These are phyloP conservation scores for Mya arenaria DNA, from an alignment of 1,140 invertebrate genomes.

Conservation along the genomic window DNA sequence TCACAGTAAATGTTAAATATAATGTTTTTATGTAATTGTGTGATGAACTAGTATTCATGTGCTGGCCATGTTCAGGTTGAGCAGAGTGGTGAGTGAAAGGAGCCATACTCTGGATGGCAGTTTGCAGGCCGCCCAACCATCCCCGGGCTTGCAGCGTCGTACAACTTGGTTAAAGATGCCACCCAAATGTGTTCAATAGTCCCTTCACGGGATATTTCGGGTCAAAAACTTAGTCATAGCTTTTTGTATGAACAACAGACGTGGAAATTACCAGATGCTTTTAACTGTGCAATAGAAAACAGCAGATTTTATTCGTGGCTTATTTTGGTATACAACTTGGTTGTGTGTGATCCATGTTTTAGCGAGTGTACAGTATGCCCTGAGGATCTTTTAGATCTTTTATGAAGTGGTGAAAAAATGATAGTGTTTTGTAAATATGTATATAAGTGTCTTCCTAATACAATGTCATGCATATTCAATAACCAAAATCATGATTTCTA, in stretches of 20 bases:
- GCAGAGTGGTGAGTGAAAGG: too few relatives aligned
- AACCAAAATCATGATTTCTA: too few relatives aligned
- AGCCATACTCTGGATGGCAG: conserved; percentile 20
- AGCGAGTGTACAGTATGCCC: not conserved
- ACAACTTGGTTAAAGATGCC: conserved; percentile 20
- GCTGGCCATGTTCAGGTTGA: too few relatives aligned
- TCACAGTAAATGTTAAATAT: too few relatives aligned
- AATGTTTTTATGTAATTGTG: too few relatives aligned
- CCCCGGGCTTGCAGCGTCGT: not conserved
- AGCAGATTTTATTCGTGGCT: not conserved
- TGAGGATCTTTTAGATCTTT: not conserved
- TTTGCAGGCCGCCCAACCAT: conserved; percentile 23
- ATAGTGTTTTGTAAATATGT: not conserved
- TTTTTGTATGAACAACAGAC: conserved; percentile 1
- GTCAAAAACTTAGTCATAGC: not conserved
- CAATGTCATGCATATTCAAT: not conserved
- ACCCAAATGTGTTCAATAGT: conserved; percentile 31
- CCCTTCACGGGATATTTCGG: not conserved
- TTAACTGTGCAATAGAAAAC: conserved; percentile 41
- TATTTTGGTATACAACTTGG: conserved; percentile 11
- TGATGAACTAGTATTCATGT: too few relatives aligned
- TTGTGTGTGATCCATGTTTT: not conserved
- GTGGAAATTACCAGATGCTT: too few relatives aligned
- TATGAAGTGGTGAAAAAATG: not conserved
- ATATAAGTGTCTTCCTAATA: not conserved